A percentile compares a stretch with the other conserved stretches of the same genome.
Conservation (phyloP, 2,888 invertebrate genomes). For the Pyrrhosoma nymphula region DNA sequence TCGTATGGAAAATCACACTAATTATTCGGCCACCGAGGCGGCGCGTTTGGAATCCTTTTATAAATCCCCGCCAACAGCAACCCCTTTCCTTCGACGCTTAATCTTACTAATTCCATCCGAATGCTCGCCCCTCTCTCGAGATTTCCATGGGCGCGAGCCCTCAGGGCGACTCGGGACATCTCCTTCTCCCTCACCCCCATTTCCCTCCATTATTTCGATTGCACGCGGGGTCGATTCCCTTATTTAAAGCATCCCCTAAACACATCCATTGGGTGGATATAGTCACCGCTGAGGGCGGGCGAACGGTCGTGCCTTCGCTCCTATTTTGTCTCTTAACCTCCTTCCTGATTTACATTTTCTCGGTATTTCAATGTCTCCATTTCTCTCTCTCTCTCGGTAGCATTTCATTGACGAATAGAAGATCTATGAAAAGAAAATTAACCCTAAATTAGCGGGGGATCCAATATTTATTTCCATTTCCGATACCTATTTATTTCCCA, state of each 20-base stretch:
- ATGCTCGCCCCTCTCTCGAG: not conserved
- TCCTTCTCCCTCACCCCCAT: not conserved
- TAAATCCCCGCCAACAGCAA: not conserved
- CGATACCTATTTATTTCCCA: no score
- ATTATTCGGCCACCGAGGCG: not conserved
- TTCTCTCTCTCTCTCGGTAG: no score
- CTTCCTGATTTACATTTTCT: no score
- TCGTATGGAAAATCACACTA: not conserved
- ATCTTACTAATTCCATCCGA: not conserved
- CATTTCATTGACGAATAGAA: no score
- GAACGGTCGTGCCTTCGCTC: not conserved
- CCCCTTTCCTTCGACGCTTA: not conserved
- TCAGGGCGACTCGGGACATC: not conserved
- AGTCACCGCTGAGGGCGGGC: not conserved
- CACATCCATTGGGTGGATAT: not conserved
- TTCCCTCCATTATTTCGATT: not conserved
- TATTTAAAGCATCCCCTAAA: not conserved
- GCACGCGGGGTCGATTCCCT: not conserved
- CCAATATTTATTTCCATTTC: no score
- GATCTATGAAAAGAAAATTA: not conserved
- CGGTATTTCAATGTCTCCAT: not conserved
- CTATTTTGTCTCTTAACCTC: not conserved
- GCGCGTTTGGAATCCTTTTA: no score
- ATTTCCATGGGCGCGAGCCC: not conserved
- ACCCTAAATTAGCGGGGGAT: no score